Conservation (phyloP, 2,888 invertebrate genomes). For the Caenorhabditis zanzibari region DNA sequence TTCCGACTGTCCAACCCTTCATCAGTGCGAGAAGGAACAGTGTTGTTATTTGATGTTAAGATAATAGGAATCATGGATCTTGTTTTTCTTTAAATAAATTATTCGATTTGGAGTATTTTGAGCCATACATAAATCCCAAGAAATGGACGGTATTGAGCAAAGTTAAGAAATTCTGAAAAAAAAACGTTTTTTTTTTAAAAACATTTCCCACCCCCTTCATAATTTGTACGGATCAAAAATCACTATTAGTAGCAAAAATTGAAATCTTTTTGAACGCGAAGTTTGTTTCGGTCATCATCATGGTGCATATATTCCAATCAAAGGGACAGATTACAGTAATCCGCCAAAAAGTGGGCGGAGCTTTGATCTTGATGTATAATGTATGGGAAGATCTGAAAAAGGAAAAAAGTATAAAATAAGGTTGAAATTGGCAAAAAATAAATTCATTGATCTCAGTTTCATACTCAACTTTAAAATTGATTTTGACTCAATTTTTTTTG, state of each 20-base stretch:
- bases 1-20: constrained; percentile 71
- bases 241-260: neutral
- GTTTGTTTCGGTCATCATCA: constrained; percentile 38
- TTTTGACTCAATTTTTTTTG: neutral
- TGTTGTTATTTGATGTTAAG: constrained; percentile 63
- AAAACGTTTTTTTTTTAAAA: no score
- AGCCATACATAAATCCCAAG: no score
- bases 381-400: neutral
- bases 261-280: constrained; percentile 33
- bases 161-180: no score
- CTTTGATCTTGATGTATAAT: constrained; percentile 19
- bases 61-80: no score
- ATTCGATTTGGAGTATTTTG: no score
- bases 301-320: no score
- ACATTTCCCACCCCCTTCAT: neutral
- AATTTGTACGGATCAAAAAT: neutral
- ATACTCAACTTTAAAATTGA: neutral
- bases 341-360: constrained; percentile 18
- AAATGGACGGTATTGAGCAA: no score
- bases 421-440: neutral
- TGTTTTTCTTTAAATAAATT: neutral
- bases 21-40: constrained; percentile 68
- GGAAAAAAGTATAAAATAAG: neutral
- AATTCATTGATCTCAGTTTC: no score
- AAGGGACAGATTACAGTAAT: no score